Evolutionary conservation across 2,113 vertebrate genomes (phyloP).

Genomic region (Xenopus tropicalis): UCB_Xtro_10.0 CM004446.2:109202501-109203000

Average conservation of each 20-base stretch:
- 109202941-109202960: slow-evolving; percentile 9
- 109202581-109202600: no score
- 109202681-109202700: neutral
- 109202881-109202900: slow-evolving; percentile 24
- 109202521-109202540: no score
- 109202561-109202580: no score
- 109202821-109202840: neutral
- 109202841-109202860: neutral
- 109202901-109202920: slow-evolving; percentile 7
- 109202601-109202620: no score
- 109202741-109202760: neutral
- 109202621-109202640: no score
- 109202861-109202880: slow-evolving; percentile 21
- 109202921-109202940: neutral
- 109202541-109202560: no score
- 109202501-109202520: no score
- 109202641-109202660: no score
- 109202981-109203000: slow-evolving; percentile 36
- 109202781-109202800: slow-evolving; percentile 8
- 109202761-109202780: neutral
- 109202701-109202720: no score
- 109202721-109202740: neutral
- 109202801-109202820: neutral
- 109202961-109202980: slow-evolving; percentile 36
- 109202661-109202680: no score